Evolutionary conservation across 2,888 invertebrate genomes (phyloP), one percentile per base, ranked within the genome.

Genomic region (Polyommatus icarus): DNA sequence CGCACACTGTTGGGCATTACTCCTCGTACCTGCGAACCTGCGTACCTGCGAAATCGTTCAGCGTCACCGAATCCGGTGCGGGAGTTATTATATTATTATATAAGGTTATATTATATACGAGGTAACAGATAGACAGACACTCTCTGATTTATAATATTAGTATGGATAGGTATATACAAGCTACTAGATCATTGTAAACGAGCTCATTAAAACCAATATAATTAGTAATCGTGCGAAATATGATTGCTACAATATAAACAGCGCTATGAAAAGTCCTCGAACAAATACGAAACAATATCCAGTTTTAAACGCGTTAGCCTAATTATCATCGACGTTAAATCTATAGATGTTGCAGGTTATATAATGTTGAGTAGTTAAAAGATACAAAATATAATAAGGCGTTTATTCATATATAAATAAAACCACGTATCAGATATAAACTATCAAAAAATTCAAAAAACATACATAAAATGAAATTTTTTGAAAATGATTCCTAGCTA

Each of bases 241-340:
- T 67, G 40, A 72, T 72, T 72, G 40, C 18, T 40, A 20, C 20
- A 72, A 72, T n/a, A 40, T 40, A 40, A 72, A 40, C 36, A 20
- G 40, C 12, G 40, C 8, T 72, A 72, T 71, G 36, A 71, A 72
- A 40, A 72, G 72, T 72, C 40, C 72, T 67, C 29, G 15, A 67
- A 32, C 67, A 67, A 67, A 29, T 32, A 67, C 67, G 67, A 67
- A 32, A 72, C 72, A 36, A 72, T 72, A 40, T 40, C n/a, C 67
- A 67, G 67, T 67, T 67, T 67, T 67, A 67, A 67, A 32, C 32
- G 12, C 29, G 67, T 32, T 67, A 67, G 67, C 67, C 29, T 67
- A 67, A 67, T 67, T 67, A 67, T 67, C 29, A 29, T 67, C 6
- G 67, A 32, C 32, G 18, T 67, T 1, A 29, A 29, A 32, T 61